These are phyloP conservation scores for Dynastes grantii DNA, from an alignment of 2,888 invertebrate genomes.

Conservation along the genomic window DNA sequence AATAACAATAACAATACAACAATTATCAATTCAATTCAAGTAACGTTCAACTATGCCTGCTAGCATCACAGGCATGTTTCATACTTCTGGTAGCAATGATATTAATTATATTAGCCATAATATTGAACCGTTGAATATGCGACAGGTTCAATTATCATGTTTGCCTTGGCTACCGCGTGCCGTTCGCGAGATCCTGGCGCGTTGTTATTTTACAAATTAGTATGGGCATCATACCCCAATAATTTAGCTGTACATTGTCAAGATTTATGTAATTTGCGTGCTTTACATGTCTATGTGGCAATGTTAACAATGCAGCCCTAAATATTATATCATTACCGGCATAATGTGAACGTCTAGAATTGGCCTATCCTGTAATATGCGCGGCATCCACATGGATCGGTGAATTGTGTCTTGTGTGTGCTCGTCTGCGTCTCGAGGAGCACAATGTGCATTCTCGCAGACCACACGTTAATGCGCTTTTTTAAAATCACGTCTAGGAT, in stretches of 20 bases:
- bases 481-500: no score
- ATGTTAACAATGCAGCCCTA: slow-evolving; percentile 16
- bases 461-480: no score
- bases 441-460: no score
- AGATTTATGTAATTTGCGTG: slow-evolving; percentile 37
- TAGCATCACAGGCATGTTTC: no score
- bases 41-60: no score
- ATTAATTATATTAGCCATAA: slow-evolving; percentile 21
- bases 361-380: no score
- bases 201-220: slow-evolving; percentile 15
- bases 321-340: slow-evolving; percentile 22
- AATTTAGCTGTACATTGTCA: slow-evolving; percentile 8
- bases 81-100: neutral
- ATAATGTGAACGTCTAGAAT: neutral
- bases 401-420: no score
- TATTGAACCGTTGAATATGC: neutral
- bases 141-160: neutral
- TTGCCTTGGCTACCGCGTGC: neutral
- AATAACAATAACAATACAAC: no score
- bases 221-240: slow-evolving; percentile 8
- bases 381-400: no score
- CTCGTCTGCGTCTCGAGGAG: no score
- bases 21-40: no score
- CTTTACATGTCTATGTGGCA: slow-evolving; percentile 12
- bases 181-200: neutral